Evolutionary conservation across 1,140 invertebrate species (phyloP), one percentile per base, ranked within the genome.

Genomic region (Conus ventricosus): DNA sequence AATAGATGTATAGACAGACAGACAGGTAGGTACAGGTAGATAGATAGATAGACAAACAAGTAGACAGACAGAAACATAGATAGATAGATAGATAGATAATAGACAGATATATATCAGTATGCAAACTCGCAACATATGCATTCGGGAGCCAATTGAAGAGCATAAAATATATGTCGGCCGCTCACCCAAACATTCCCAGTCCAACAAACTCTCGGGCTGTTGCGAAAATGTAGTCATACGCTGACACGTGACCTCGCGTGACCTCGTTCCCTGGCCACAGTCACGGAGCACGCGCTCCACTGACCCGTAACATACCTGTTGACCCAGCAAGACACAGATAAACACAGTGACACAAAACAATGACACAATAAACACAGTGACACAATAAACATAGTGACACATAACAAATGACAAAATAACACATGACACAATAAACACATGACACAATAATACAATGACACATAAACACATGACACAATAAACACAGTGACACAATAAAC

Each of bases 211-310:
- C 20, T 57, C 53, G 17, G 54, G 51, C 55, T 55, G 51, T 8
- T 54, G 54, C 13, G 81, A 83, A 57, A 83, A 54, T 3, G 53
- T 23, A 20, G 57, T 54, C 17, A 6, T n/a, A 5, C 51, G 5
- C 13, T 54, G 87, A 86, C 92, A 92, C 27, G 87, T 91, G 6
- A 91, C 92, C 7, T 90, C 67, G 25, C 92, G 85, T 23, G 82
- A 88, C 84, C 89, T 89, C 20, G 83, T 87, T 51, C 92, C 92
- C 53, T 57, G 86, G 51, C 92, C 92, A 82, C 92, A 92, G 90
- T 89, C 20, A 85, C 82, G 5, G 90, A 90, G 82, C 92, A 92
- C 0, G 83, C 57, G 5, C 90, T 88, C 92, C 92, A 92, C 13
- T 89, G 80, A 5, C 88, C 82, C 10, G 86, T 87, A 13, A 86